Base-by-base conservation (phyloP, 1,140 invertebrate species). In the Achatina immaculata region DNA sequence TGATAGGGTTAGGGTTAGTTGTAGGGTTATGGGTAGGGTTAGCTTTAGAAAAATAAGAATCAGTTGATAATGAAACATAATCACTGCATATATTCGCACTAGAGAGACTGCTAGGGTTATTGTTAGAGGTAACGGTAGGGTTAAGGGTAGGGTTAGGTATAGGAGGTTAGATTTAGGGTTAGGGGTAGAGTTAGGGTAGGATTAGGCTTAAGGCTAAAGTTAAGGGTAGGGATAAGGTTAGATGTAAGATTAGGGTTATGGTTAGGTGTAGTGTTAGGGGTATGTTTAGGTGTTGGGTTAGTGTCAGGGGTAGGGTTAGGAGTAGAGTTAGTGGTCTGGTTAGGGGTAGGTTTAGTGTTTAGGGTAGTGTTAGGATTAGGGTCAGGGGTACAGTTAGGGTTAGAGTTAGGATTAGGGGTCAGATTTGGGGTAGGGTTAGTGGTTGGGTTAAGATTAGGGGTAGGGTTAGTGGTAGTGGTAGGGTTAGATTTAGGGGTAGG, bases 111-210 rank as follows among this genome's bases (percentile, higher is more conserved):
- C 21, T 69, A 42, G 38, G 68, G 38, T 69, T 69, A 69, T 34
- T 34, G 68, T 80, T 66, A 55, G 58, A 48, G 81, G 34, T 80
- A 78, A 76, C 74, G 82, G 66, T 78, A 69, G 74, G 80, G 82
- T 66, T 81, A 74, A 76, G 80, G 75, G 68, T 80, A 79, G 74
- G 82, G 68, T 78, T 78, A 74, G 74, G 79, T 34, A 66, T 69
- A 68, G 69, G 80, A 62, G 76, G 65, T 78, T 78, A 81, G 82
- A 69, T 65, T 81, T 76, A 80, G 81, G 81, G 77, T 82, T 80
- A 80, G 82, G 78, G 58, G 76, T 80, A 80, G 82, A 78, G 62
- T 83, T 80, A 76, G 82, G 82, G 77, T 83, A 76, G 77, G 78
- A 72, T 73, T 65, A 78, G 66, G 51, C 48, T 48, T 43, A 34